A percentile compares a stretch with the other conserved stretches of the same genome.
Conservation (phyloP, 2,888 invertebrate species). For the Linhomoeus sp. region DNA sequence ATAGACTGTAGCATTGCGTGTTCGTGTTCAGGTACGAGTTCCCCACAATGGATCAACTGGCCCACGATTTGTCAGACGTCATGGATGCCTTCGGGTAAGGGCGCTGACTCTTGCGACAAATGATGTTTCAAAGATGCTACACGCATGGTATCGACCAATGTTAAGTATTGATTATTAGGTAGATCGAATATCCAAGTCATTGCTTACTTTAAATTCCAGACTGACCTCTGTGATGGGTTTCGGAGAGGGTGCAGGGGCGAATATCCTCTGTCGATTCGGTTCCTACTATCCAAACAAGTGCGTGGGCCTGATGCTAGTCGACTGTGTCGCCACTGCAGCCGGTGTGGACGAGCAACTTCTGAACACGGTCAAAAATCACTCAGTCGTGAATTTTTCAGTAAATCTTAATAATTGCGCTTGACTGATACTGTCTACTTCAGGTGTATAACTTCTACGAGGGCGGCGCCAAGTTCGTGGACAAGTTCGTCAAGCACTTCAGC, state of each 20-base stretch:
- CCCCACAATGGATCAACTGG: slow-evolving; percentile 55
- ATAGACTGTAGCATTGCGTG: too few relatives aligned
- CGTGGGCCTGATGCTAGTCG: slow-evolving; percentile 55
- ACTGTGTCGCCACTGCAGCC: slow-evolving; percentile 59
- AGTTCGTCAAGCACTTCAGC: background rate
- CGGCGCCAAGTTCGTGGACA: background rate
- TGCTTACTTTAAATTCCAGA: slow-evolving; percentile 20
- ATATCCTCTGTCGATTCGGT: slow-evolving; percentile 55
- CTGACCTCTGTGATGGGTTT: slow-evolving; percentile 59
- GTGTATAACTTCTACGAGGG: slow-evolving; percentile 4
- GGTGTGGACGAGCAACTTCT: slow-evolving; percentile 60
- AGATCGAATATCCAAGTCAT: too few relatives aligned
- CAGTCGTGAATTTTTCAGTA: too few relatives aligned
- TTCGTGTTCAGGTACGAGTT: slow-evolving; percentile 45
- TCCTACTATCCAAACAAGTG: slow-evolving; percentile 51
- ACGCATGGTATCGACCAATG: too few relatives aligned
- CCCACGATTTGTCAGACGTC: slow-evolving; percentile 57
- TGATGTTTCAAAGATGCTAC: background rate
- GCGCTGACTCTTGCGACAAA: background rate
- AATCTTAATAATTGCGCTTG: too few relatives aligned
- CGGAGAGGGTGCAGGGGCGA: slow-evolving; percentile 67
- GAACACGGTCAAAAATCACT: slow-evolving; percentile 39
- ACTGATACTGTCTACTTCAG: background rate
- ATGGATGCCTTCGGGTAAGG: slow-evolving; percentile 49
- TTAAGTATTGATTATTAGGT: too few relatives aligned